Conservation (phyloP, 2,888 invertebrate genomes). For the Platycnemis pennipes region DNA sequence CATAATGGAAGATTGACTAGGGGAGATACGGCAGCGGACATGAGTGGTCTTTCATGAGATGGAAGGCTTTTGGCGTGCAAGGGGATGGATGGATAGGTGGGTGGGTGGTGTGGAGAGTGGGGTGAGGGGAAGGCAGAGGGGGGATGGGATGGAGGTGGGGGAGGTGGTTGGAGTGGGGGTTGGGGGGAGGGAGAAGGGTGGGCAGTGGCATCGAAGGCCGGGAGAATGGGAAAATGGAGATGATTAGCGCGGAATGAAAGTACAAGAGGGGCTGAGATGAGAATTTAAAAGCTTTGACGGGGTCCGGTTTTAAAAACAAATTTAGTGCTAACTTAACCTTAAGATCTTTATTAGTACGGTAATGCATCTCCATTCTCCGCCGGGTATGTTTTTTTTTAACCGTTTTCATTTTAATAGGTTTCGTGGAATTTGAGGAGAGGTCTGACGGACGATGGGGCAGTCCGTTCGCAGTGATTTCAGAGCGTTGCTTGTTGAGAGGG, state of each 20-base stretch:
- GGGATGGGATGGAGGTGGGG: not conserved
- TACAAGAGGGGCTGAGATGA: not conserved
- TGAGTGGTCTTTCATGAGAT: conserved; percentile 37
- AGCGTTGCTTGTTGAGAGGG: not conserved
- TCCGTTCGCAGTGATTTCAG: not conserved
- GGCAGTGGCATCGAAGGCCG: not conserved
- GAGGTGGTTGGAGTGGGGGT: not conserved
- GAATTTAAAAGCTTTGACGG: conserved; percentile 36
- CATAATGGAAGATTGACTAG: conserved; percentile 35
- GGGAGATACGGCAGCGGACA: conserved; percentile 22
- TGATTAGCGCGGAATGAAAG: conserved; percentile 21
- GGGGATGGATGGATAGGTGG: not conserved
- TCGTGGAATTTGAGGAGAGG: not conserved
- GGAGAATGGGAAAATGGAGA: not conserved
- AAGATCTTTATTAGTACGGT: not conserved
- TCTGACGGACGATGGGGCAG: not conserved
- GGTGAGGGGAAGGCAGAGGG: not conserved
- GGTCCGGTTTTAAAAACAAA: conserved; percentile 36
- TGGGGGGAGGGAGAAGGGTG: not conserved
- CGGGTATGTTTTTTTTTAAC: not conserved
- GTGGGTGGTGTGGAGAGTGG: not conserved
- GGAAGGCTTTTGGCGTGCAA: not conserved
- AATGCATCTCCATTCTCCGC: conserved; percentile 4
- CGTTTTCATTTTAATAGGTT: not conserved
- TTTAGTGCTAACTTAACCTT: conserved; percentile 35